A percentile compares a stretch with the other conserved stretches of the same genome.
phyloP scores from a whole-genome alignment of 2,888 invertebrate genomes.

The Synanthedon myopaeformis region DNA sequence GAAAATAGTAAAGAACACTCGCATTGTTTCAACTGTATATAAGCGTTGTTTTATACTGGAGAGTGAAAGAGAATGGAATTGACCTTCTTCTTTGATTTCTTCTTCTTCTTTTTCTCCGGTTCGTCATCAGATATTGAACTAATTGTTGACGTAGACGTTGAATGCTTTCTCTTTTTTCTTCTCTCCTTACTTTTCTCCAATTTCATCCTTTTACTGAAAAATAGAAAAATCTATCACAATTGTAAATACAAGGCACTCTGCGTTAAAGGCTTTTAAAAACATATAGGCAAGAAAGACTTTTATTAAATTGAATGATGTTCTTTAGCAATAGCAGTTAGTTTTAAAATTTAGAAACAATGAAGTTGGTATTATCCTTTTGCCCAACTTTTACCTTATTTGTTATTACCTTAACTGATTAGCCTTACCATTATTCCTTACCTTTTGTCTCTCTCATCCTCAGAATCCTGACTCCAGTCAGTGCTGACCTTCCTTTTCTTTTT shows the following conservation, averaged over 20 bases:
- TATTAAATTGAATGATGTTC: no score
- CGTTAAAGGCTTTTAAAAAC: no score
- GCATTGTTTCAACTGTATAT: no score
- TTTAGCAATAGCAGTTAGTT: no score
- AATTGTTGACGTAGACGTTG: neutral
- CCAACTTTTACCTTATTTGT: no score
- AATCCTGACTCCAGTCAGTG: slow-evolving; percentile 58
- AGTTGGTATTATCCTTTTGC: no score
- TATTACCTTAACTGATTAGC: neutral
- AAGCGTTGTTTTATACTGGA: no score
- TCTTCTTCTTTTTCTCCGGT: neutral
- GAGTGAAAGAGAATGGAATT: no score
- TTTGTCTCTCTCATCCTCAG: slow-evolving; percentile 38
- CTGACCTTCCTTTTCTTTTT: slow-evolving; percentile 41
- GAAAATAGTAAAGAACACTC: slow-evolving; percentile 3
- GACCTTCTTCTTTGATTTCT: neutral
- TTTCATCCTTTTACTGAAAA: slow-evolving; percentile 35
- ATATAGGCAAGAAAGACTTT: no score
- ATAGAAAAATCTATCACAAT: neutral
- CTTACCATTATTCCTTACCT: slow-evolving; percentile 15
- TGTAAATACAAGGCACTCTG: no score
- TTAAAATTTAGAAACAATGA: no score
- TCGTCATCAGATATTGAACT: neutral
- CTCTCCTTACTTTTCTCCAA: slow-evolving; percentile 1
- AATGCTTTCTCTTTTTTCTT: slow-evolving; percentile 3